Base-by-base conservation (phyloP, 1,140 invertebrate species). In the Drosophila funebris region DNA sequence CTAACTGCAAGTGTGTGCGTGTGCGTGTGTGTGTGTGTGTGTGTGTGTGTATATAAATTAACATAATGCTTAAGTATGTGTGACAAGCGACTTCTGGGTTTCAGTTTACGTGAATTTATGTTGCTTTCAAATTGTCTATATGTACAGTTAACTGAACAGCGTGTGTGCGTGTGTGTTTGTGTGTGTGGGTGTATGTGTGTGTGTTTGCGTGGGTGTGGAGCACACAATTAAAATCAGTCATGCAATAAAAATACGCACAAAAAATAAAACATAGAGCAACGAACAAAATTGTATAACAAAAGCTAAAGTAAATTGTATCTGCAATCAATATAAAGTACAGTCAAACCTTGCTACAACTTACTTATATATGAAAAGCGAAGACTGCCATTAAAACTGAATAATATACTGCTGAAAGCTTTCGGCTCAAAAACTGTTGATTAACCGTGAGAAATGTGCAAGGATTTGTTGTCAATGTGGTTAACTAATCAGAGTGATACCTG, bases 61-160 rank as follows among this genome's bases (percentile, higher is more conserved):
- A 83, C 83, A 89, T 88, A 88, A 89, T 88, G 83, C 76, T 76
- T 88, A 88, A 88, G 76, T 88, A 74, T 78, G 78, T 88, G 83
- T 88, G 83, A 88, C 83, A 88, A 83, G 83, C 76, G 84, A 88
- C 83, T 88, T 89, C 78, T 77, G 79, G 72, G 76, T 83, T 88
- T 66, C 76, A 83, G 78, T 88, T 81, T 50, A 64, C 69, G 69
- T 69, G 56, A 88, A 89, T 89, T 88, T 88, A 88, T 88, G 83
- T 83, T 76, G 67, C 75, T 73, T 76, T 88, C 67, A 78, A 87
- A 83, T 83, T 88, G 78, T 88, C 83, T 73, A 54, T 56, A 71
- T 41, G 33, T 41, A 20, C 52, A 18, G 22, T 31, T 18, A 63
- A 63, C 36, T 24, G 46, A 14, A 56, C 50, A 41, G 9, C 27